phyloP scores from a whole-genome alignment of 2,797 vertebrate genomes.

The Euthynnus affinis region DNA sequence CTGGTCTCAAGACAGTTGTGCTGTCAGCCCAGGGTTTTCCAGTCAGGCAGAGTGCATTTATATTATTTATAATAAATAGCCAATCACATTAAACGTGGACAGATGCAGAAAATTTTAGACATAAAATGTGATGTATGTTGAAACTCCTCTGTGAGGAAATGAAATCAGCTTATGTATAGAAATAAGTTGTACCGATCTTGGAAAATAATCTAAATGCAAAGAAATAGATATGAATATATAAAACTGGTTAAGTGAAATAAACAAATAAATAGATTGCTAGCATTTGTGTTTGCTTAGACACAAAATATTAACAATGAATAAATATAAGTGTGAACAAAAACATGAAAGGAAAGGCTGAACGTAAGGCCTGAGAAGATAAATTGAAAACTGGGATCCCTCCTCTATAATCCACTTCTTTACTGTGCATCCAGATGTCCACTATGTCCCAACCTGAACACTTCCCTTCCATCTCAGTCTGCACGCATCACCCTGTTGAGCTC shows the following conservation, averaged over 20 bases:
- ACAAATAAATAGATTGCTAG: no score
- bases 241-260: background rate
- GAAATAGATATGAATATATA: background rate
- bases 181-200: background rate
- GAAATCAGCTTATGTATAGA: background rate
- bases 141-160: background rate
- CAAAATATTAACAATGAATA: background rate
- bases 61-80: background rate
- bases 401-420: background rate
- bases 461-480: background rate
- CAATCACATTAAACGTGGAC: background rate
- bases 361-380: background rate
- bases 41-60: background rate
- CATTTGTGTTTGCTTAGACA: background rate
- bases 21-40: background rate
- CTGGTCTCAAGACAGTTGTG: background rate
- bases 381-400: constrained; percentile 4
- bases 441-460: background rate
- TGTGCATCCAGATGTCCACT: background rate
- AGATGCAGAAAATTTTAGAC: background rate
- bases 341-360: background rate
- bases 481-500: background rate
- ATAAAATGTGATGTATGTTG: background rate
- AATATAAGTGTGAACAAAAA: background rate
- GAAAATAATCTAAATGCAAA: background rate